Evolutionary conservation across 2,888 invertebrate genomes (phyloP).

Genomic region (Incurvaria masculella): DNA sequence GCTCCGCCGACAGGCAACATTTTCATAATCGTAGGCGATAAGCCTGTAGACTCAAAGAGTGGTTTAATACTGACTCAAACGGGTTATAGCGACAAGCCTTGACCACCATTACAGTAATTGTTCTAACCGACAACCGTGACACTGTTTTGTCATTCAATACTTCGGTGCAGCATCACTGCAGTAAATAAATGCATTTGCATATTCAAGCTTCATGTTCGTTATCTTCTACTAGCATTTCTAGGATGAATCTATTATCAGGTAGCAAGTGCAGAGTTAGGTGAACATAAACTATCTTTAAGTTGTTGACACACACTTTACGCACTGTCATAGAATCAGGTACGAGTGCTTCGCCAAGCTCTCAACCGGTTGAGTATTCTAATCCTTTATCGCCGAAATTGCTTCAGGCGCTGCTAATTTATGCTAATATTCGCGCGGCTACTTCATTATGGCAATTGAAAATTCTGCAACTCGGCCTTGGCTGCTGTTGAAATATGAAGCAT

Average conservation of each 20-base stretch:
- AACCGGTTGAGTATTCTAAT: background rate
- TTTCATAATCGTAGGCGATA: no score
- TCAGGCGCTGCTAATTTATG: background rate
- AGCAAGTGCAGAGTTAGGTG: no score
- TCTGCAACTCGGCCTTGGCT: background rate
- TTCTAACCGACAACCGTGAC: conserved; percentile 30
- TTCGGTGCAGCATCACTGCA: background rate
- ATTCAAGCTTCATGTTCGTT: background rate
- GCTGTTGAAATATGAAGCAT: background rate
- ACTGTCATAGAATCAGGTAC: no score
- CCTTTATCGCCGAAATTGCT: background rate
- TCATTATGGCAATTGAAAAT: background rate
- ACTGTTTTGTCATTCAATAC: conserved; percentile 25
- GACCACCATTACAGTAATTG: conserved; percentile 33
- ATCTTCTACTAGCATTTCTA: background rate
- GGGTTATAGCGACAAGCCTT: conserved; percentile 28
- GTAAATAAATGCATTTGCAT: no score
- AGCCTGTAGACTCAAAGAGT: no score
- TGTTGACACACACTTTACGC: no score
- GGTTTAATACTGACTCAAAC: conserved; percentile 8
- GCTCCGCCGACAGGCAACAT: no score
- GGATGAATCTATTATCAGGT: no score
- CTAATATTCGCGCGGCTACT: background rate
- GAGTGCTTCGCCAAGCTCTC: no score
- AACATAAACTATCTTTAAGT: no score